Conservation (phyloP, 2,797 vertebrate species). For the Salarias fasciatus region DNA sequence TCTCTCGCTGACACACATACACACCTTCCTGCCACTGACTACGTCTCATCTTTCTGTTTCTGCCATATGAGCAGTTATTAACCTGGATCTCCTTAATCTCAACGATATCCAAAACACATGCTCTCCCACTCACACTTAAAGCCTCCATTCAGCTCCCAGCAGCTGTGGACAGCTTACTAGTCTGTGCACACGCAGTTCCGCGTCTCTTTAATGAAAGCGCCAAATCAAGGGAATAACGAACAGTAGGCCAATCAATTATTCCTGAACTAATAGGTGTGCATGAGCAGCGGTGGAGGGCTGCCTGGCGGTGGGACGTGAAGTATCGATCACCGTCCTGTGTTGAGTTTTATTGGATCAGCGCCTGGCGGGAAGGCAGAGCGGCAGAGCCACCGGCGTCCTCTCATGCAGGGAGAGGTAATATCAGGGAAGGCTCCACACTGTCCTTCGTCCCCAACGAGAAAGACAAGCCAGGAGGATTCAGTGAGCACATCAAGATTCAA, state of each 20-base stretch:
- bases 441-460: conserved; percentile 40
- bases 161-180: conserved; percentile 48
- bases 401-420: conserved; percentile 74
- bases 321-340: conserved; percentile 68
- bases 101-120: conserved; percentile 62
- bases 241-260: conserved; percentile 74
- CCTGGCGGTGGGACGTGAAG: conserved; percentile 48
- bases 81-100: conserved; percentile 60
- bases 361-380: conserved; percentile 52
- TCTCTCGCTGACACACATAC: conserved; percentile 4
- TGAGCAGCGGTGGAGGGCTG: conserved; percentile 36
- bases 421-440: conserved; percentile 59
- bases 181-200: conserved; percentile 44
- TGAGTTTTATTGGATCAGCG: conserved; percentile 72
- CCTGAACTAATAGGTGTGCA: conserved; percentile 65
- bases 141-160: conserved; percentile 50
- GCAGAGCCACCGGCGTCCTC: conserved; percentile 51
- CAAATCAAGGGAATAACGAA: conserved; percentile 74
- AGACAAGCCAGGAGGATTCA: conserved; percentile 56
- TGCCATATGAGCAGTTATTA: conserved; percentile 45
- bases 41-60: conserved; percentile 34
- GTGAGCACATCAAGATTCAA: conserved; percentile 76
- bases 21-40: conserved; percentile 24
- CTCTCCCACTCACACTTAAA: conserved; percentile 49
- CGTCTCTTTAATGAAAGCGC: conserved; percentile 67